Conservation (phyloP, 2,888 invertebrate species). For the Phragmatobia fuliginosa region DNA sequence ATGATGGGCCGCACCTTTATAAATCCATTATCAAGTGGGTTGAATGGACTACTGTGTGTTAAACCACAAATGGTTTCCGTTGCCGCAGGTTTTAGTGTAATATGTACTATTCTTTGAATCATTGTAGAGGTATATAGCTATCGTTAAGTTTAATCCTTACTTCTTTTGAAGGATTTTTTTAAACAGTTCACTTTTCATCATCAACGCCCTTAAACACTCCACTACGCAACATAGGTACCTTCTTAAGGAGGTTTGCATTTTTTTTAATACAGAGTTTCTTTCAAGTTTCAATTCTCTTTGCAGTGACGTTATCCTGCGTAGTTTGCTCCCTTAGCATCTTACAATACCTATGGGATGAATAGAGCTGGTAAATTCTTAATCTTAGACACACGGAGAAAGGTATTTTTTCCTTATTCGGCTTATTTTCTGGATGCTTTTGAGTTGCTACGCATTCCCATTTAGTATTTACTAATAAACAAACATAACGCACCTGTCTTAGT, state of each 20-base stretch:
- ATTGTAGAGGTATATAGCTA: background rate
- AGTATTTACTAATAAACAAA: background rate
- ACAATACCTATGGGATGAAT: too few species aligned
- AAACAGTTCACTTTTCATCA: too few species aligned
- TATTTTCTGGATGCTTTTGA: too few species aligned
- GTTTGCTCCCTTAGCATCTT: too few species aligned
- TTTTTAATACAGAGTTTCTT: too few species aligned
- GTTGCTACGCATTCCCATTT: too few species aligned
- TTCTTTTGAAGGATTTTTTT: background rate
- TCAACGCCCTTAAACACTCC: too few species aligned
- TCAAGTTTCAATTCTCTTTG: too few species aligned
- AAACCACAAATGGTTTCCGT: slow-evolving; percentile 74
- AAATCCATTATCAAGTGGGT: slow-evolving; percentile 60
- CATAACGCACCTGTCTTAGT: background rate
- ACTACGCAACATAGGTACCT: too few species aligned
- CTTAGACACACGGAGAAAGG: background rate
- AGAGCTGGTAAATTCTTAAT: too few species aligned
- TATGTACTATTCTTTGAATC: background rate
- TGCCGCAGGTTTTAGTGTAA: slow-evolving; percentile 48
- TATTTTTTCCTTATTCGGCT: background rate
- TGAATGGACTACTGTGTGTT: slow-evolving; percentile 60
- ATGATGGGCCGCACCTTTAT: slow-evolving; percentile 70
- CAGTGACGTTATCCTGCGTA: too few species aligned
- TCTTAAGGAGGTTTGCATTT: too few species aligned
- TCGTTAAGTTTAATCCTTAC: background rate